These are phyloP conservation scores for Luscinia megarhynchos DNA, from an alignment of 2,797 vertebrate species.

Conservation along the genomic window DNA sequence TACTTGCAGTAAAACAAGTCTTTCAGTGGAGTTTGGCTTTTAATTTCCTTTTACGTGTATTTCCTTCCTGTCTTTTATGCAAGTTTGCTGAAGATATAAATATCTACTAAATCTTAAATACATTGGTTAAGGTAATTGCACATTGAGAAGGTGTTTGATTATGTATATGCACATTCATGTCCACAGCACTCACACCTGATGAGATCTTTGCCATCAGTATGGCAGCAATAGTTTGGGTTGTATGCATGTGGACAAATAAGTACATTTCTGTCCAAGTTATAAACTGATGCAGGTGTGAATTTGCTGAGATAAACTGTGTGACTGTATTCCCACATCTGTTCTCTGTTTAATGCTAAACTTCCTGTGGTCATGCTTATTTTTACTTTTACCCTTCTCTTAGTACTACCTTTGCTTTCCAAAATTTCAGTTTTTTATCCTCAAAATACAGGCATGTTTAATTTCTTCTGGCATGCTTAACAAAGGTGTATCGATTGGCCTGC, in stretches of 20 bases:
- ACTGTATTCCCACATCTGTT: neutral
- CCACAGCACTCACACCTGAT: neutral
- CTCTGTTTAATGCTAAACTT: neutral
- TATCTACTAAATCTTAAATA: neutral
- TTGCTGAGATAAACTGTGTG: neutral
- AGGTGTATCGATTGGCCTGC: neutral
- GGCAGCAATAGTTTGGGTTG: neutral
- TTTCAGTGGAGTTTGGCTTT: neutral
- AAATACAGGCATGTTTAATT: neutral
- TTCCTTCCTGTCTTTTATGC: neutral
- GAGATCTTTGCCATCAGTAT: neutral
- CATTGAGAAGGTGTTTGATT: neutral
- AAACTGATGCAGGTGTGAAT: neutral
- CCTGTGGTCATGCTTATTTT: neutral
- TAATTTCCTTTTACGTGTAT: neutral
- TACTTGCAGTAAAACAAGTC: neutral
- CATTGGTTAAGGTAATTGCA: neutral
- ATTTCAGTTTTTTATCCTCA: neutral
- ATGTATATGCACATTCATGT: neutral
- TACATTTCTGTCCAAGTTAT: neutral
- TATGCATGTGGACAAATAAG: neutral
- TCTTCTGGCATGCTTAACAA: neutral
- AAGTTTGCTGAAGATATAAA: neutral
- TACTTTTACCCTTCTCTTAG: neutral
- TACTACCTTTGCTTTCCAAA: neutral